Conservation (phyloP, 2,113 vertebrate genomes). For the Grammomys dolichurus region DNA sequence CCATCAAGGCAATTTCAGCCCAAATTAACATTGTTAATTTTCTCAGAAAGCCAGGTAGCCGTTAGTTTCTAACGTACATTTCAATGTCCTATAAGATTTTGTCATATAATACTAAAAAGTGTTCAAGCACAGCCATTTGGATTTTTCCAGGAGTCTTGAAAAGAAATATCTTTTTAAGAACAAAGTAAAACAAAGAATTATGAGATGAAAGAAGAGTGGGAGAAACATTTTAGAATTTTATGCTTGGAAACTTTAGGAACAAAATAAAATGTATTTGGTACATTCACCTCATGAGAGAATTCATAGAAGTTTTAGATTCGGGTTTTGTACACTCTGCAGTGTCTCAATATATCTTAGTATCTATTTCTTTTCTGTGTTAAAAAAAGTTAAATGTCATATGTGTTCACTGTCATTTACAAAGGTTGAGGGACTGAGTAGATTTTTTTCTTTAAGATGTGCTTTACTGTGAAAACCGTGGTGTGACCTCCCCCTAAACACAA, state of each 20-base stretch:
- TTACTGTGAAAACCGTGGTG: background rate
- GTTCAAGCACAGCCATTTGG: background rate
- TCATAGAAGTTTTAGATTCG: background rate
- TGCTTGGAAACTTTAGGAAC: background rate
- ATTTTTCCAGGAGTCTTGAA: background rate
- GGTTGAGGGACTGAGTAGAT: accelerated
- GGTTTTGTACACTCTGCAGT: background rate
- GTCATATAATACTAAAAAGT: background rate
- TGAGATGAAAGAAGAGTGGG: background rate
- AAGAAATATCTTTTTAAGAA: background rate
- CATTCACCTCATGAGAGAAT: background rate
- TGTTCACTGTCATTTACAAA: background rate
- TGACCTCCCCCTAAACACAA: background rate
- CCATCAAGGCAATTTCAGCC: too few relatives aligned
- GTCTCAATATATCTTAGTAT: background rate
- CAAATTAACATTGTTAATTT: background rate
- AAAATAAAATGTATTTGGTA: background rate
- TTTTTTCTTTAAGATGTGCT: background rate
- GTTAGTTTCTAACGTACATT: conserved; percentile 11
- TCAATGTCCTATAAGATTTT: background rate
- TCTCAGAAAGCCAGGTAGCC: background rate
- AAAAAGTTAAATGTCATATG: background rate
- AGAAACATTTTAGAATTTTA: background rate
- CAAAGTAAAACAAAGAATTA: background rate
- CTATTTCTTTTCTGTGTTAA: background rate